Evolutionary conservation across 1,140 invertebrate species (phyloP).

Genomic region (Drosophila setifemur): DNA sequence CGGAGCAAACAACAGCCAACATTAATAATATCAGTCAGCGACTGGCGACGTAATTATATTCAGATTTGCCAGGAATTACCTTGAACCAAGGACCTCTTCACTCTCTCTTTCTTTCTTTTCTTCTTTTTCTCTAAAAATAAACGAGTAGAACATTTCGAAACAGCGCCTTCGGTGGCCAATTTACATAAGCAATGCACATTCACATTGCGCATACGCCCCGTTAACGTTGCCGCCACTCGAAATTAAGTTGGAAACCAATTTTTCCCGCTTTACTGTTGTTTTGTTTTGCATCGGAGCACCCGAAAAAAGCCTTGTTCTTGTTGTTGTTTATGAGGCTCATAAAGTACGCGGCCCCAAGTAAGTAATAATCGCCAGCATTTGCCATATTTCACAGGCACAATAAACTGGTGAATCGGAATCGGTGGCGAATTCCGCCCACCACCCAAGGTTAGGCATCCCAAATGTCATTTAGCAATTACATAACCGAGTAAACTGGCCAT

Average conservation of each 20-base stretch:
- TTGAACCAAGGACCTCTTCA: background rate
- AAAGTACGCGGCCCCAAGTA: constrained; percentile 48
- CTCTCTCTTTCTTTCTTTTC: too few relatives aligned
- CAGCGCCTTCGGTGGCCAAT: constrained; percentile 12
- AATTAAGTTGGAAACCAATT: constrained; percentile 35
- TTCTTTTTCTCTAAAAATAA: constrained; percentile 21
- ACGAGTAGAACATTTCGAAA: background rate
- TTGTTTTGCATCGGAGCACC: constrained; percentile 23
- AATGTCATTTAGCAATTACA: constrained; percentile 70
- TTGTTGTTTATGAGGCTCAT: constrained; percentile 56
- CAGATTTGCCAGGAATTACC: constrained; percentile 12
- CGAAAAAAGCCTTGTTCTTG: constrained; percentile 31
- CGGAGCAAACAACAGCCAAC: constrained; percentile 31
- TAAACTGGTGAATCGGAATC: constrained; percentile 33
- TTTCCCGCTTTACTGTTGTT: constrained; percentile 15
- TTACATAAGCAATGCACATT: constrained; percentile 21
- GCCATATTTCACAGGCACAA: constrained; percentile 75
- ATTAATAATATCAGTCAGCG: constrained; percentile 44
- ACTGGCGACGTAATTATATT: constrained; percentile 43
- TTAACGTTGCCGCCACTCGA: constrained; percentile 9
- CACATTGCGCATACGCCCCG: constrained; percentile 41
- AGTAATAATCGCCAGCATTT: constrained; percentile 76
- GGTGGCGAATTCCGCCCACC: too few relatives aligned
- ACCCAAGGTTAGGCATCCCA: constrained; percentile 55
- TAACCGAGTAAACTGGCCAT: constrained; percentile 50